phyloP scores from a whole-genome alignment of 2,797 vertebrate species.

The Nasua narica region DNA sequence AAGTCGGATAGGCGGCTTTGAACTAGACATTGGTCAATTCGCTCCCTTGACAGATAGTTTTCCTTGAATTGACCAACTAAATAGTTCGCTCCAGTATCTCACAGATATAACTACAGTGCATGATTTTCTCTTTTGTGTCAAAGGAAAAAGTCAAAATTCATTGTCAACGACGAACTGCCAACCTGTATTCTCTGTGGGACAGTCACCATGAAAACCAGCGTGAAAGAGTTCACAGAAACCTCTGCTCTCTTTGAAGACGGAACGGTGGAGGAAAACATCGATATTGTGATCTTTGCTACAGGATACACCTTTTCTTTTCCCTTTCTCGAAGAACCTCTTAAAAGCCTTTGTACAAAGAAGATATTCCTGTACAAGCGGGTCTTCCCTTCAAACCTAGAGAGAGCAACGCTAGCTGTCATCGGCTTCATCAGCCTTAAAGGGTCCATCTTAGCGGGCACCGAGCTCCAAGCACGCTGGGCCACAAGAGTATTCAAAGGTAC shows the following conservation, averaged over 20 bases:
- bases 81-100: background rate
- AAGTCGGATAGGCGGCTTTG: background rate
- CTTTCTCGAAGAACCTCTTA: conserved; percentile 85
- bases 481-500: conserved; percentile 89
- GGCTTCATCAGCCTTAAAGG: conserved; percentile 84
- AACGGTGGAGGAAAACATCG: conserved; percentile 83
- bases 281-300: conserved; percentile 88
- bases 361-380: conserved; percentile 84
- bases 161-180: conserved; percentile 89
- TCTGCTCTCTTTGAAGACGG: conserved; percentile 87
- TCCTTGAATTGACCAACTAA: background rate
- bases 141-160: conserved; percentile 70
- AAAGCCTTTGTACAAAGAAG: conserved; percentile 73
- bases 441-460: conserved; percentile 82
- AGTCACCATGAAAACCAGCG: conserved; percentile 84
- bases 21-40: background rate
- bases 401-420: conserved; percentile 85
- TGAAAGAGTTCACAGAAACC: conserved; percentile 85
- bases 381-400: conserved; percentile 85
- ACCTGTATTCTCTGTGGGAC: conserved; percentile 86
- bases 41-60: background rate
- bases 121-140: conserved; percentile 37
- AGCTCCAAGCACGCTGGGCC: conserved; percentile 90
- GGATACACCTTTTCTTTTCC: conserved; percentile 87
- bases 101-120: background rate